Base-by-base conservation (phyloP, 1,140 invertebrate species). In the Bombyx mori region DNA sequence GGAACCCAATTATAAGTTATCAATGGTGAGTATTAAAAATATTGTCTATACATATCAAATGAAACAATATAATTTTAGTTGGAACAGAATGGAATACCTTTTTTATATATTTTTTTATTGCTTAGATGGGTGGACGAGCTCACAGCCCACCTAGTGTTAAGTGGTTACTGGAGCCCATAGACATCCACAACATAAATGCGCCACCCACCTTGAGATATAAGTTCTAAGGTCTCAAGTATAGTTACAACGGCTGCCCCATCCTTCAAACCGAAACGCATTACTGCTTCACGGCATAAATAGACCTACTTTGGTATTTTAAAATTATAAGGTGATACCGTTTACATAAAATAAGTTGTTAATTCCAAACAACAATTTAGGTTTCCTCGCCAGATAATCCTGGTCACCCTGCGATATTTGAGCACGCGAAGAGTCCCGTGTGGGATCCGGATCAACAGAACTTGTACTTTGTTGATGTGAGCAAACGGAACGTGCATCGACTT, bases 391-490 rank as follows among this genome's bases (percentile, higher is more conserved):
- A 68, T 0, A 63, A 68, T 18, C 65, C 68, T 5, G 61, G 65
- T 2, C 63, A 62, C 8, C 75, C 78, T 0, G 78, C 80, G 6
- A 9, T 78, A 5, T 83, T 80, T 50, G 35, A 18, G 0, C 79
- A 82, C 58, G 77, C 56, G 0, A 74, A 85, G 59, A 82, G 81
- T 48, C 79, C 81, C 0, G 74, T 82, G 35, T 84, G 81, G 81
- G 81, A 84, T 52, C 54, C 62, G 5, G 65, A 73, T 2, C 52
- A 62, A 1, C 72, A 82, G 56, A 71, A 64, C 8, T 60, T 84
- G 8, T 71, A 65, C 48, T 84, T 84, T 58, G 77, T 82, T 8
- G 81, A 85, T 51, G 73, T 67, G 0, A 63, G 57, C 7, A 56
- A 64, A 10, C 78, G 76, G 45, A 81, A 81, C 12, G 65, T 84